Base-by-base conservation (phyloP, 1,140 invertebrate species). In the Drosophila bocqueti region DNA sequence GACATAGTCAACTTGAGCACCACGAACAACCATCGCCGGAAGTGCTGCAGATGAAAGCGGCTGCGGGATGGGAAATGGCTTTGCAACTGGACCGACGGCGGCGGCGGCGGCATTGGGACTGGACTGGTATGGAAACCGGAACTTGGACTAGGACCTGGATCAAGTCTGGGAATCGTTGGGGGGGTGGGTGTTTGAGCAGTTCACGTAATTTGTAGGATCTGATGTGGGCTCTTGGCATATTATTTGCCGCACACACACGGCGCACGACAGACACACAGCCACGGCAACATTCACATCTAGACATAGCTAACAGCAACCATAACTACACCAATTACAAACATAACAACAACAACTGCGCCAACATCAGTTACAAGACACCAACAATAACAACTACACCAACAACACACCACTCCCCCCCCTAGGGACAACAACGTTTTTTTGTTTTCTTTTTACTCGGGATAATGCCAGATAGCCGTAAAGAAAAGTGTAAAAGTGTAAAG, bases 1-100 rank as follows among this genome's bases (percentile, higher is more conserved):
- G 94, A 94, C 83, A 94, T 93, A 43, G 93, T 94, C 34, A 93
- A 94, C 89, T 71, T 94, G 81, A 93, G 58, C 55, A 91, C 78
- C 46, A 79, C 83, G 67, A 74, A 57, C 54, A 57, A 57, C 21
- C 54, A 57, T 57, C 54, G 83, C 73, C 69, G 81, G 74, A 92
- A 92, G 83, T 92, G 91, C 81, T 92, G 91, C 71, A 92, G 91
- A 91, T 92, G 91, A 92, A 92, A 92, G 68, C 62, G 77, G 46
- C 50, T 54, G 40, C 42, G 62, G 46, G 63, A 58, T 16, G 38
- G 47, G 46, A 71, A 50, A 45, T 59, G 61, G 65, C 63, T 63
- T 52, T 50, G 68, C 49, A 68, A 46, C 59, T 72, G 59, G 43
- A 68, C 15, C 24, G 71, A 45, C 40, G 55, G 21, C 59, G 54